Evolutionary conservation across 1,140 invertebrate genomes (phyloP).

Genomic region (Ceratosolen solmsi): DNA sequence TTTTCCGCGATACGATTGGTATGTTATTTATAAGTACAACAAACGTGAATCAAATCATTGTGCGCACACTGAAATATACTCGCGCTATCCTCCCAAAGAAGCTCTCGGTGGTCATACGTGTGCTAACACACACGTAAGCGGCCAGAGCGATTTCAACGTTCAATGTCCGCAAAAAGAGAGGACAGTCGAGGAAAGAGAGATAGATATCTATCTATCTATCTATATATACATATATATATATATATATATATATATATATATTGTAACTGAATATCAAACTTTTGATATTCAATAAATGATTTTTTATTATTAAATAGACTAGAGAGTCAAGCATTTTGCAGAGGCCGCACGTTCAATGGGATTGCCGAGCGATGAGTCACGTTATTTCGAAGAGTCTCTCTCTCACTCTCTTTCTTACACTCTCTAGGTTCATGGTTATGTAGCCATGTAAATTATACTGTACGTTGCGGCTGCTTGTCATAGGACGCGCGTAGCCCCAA

Average conservation of each 20-base stretch:
- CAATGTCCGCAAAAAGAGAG: constrained; percentile 21
- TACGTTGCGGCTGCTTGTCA: constrained; percentile 1
- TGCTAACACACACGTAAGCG: not conserved
- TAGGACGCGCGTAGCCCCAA: not conserved
- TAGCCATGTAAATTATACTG: constrained; percentile 18
- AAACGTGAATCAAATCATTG: constrained; percentile 32
- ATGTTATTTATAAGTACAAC: not conserved
- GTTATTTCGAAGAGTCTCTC: not conserved
- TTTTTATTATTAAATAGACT: too few species aligned
- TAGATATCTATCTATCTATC: too few species aligned
- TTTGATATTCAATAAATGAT: too few species aligned
- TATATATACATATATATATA: too few species aligned
- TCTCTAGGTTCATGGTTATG: constrained; percentile 1
- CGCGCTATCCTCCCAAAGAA: not conserved
- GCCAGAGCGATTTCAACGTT: constrained; percentile 3
- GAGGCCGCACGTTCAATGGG: constrained; percentile 39
- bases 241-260: too few species aligned
- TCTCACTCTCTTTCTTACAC: constrained; percentile 2
- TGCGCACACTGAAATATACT: not conserved
- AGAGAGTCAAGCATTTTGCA: constrained; percentile 9
- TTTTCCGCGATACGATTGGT: not conserved
- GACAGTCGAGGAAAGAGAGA: not conserved
- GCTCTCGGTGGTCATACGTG: not conserved
- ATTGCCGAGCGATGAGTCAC: constrained; percentile 49
- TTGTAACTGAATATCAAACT: too few species aligned